Evolutionary conservation across 2,888 invertebrate species (phyloP).

Genomic region (Sipha maydis): DNA sequence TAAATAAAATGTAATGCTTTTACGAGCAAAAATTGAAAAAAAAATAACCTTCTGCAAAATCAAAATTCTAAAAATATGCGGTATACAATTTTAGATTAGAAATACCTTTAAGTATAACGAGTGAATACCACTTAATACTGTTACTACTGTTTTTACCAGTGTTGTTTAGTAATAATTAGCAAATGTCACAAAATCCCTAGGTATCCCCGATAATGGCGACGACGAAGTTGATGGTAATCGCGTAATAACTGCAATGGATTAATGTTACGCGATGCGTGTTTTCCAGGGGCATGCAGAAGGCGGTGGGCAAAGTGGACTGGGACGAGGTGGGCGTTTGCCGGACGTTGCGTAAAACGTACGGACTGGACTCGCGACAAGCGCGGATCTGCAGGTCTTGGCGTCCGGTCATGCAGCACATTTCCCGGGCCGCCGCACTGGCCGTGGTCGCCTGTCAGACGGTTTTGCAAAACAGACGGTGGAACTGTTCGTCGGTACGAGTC

Average conservation of each 20-base stretch:
- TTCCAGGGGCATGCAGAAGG: slow-evolving; percentile 63
- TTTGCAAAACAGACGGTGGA: slow-evolving; percentile 82
- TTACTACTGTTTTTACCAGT: too few species aligned
- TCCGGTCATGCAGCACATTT: slow-evolving; percentile 79
- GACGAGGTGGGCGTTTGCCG: slow-evolving; percentile 63
- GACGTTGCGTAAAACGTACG: slow-evolving; percentile 61
- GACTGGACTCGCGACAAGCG: slow-evolving; percentile 73
- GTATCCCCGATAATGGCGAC: too few species aligned
- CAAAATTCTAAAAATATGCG: too few species aligned
- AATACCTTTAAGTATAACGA: too few species aligned
- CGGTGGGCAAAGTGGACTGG: slow-evolving; percentile 56
- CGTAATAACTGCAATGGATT: not conserved
- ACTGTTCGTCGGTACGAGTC: slow-evolving; percentile 78
- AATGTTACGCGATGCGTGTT: not conserved
- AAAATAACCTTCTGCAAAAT: too few species aligned
- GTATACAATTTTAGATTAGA: too few species aligned
- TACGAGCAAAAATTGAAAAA: too few species aligned
- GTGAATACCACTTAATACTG: too few species aligned
- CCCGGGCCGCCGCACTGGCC: slow-evolving; percentile 78
- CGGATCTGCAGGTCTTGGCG: slow-evolving; percentile 76
- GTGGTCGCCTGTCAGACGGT: slow-evolving; percentile 77
- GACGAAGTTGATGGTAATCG: too few species aligned
- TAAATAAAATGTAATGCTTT: too few species aligned
- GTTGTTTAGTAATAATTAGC: too few species aligned
- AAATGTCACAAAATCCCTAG: too few species aligned